phyloP scores from a whole-genome alignment of 2,113 vertebrate species.

The Callocephalon fimbriatum region DNA sequence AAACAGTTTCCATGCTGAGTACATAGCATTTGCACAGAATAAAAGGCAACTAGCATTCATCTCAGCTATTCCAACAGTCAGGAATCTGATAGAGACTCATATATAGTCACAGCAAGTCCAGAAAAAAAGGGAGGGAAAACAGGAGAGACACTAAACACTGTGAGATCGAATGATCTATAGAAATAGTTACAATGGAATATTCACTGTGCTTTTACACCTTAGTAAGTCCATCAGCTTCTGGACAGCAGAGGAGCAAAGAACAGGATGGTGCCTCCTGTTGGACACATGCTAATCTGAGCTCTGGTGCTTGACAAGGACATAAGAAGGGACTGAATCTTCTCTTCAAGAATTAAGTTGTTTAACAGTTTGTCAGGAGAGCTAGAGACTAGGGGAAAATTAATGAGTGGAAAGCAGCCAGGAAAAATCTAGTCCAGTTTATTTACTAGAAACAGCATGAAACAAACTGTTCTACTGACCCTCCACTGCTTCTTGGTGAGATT shows the following conservation, averaged over 20 bases:
- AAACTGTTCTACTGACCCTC: conserved; percentile 45
- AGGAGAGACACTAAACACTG: background rate
- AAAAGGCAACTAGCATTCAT: background rate
- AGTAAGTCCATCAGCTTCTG: background rate
- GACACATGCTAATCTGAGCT: background rate
- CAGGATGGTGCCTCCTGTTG: accelerated
- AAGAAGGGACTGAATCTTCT: background rate
- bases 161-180: background rate
- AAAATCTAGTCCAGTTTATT: conserved; percentile 56
- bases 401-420: conserved; percentile 59
- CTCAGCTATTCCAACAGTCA: background rate
- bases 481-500: conserved; percentile 52
- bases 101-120: background rate
- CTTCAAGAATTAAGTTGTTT: background rate
- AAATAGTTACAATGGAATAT: background rate
- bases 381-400: conserved; percentile 38
- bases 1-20: background rate
- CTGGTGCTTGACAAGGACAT: background rate
- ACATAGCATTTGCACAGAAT: background rate
- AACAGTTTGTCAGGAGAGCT: background rate
- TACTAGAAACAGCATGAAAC: conserved; percentile 61
- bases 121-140: background rate
- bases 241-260: background rate
- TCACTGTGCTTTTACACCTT: background rate
- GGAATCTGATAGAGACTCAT: background rate